These are phyloP conservation scores for Drosophila pseudotalamancana DNA, from an alignment of 2,888 invertebrate genomes.

Conservation along the genomic window DNA sequence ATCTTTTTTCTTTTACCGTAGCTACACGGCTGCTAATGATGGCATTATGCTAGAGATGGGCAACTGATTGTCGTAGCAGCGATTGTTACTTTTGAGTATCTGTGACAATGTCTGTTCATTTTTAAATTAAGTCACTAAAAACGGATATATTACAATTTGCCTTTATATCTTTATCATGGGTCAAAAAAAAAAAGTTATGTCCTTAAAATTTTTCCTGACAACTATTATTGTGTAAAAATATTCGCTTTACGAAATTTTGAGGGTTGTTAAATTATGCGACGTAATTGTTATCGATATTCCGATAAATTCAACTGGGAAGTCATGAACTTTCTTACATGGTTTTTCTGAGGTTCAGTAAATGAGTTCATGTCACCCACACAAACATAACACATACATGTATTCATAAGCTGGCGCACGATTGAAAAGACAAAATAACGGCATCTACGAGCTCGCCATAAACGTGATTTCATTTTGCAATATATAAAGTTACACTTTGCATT, in stretches of 20 bases:
- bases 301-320: not conserved
- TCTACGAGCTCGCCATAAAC: slow-evolving; percentile 52
- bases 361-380: slow-evolving; percentile 11
- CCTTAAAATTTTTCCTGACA: too few species aligned
- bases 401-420: slow-evolving; percentile 38
- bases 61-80: not conserved
- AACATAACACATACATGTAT: slow-evolving; percentile 2
- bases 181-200: too few species aligned
- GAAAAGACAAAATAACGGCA: slow-evolving; percentile 60
- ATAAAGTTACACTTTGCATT: slow-evolving; percentile 24
- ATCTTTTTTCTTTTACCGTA: slow-evolving; percentile 25
- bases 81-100: not conserved
- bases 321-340: slow-evolving; percentile 8
- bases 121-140: too few species aligned
- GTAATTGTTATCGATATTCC: not conserved
- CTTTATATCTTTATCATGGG: too few species aligned
- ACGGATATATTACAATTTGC: too few species aligned
- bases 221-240: too few species aligned
- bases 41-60: slow-evolving; percentile 27
- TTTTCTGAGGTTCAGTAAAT: slow-evolving; percentile 7
- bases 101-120: not conserved
- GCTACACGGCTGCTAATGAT: slow-evolving; percentile 33
- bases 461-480: slow-evolving; percentile 59
- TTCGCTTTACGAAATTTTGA: not conserved
- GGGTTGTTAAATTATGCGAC: not conserved